Evolutionary conservation across 2,797 vertebrate genomes (phyloP).

Genomic region (Microctenopoma lineatum): DNA sequence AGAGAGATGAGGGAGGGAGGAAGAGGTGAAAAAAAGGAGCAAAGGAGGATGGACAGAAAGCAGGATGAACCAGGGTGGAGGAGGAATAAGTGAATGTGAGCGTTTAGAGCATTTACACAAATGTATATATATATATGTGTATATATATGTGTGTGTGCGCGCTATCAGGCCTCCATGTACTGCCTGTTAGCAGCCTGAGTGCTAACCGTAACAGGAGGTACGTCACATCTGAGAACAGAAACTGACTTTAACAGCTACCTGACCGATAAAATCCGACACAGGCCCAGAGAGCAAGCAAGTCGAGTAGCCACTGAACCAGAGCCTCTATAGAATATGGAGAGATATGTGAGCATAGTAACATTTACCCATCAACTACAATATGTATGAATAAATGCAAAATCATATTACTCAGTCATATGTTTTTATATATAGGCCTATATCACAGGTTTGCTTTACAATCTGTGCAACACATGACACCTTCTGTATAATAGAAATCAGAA

Average conservation of each 20-base stretch:
- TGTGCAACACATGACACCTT: not conserved
- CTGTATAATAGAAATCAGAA: too few relatives aligned
- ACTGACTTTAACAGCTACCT: not conserved
- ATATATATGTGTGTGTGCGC: constrained; percentile 16
- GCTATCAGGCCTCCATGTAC: constrained; percentile 52
- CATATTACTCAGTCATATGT: too few relatives aligned
- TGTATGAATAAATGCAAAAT: too few relatives aligned
- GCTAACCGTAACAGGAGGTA: constrained; percentile 75
- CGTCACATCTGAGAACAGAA: constrained; percentile 59
- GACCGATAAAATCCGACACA: not conserved
- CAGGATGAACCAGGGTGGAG: constrained; percentile 50
- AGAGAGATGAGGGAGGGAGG: constrained; percentile 13
- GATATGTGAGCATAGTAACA: too few relatives aligned
- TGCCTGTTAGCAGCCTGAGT: constrained; percentile 71
- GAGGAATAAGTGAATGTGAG: constrained; percentile 75
- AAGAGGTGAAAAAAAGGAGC: constrained; percentile 18
- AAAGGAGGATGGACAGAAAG: constrained; percentile 38
- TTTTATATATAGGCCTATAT: not conserved
- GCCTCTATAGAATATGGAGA: not conserved
- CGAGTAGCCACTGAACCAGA: not conserved
- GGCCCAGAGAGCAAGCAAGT: too few relatives aligned
- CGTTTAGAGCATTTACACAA: constrained; percentile 13
- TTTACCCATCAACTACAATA: not conserved
- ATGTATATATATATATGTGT: not conserved
- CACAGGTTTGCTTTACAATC: not conserved